Evolutionary conservation across 2,797 vertebrate genomes (phyloP), one percentile per base, ranked within the genome.

Genomic region (Cryptoprocta ferox): DNA sequence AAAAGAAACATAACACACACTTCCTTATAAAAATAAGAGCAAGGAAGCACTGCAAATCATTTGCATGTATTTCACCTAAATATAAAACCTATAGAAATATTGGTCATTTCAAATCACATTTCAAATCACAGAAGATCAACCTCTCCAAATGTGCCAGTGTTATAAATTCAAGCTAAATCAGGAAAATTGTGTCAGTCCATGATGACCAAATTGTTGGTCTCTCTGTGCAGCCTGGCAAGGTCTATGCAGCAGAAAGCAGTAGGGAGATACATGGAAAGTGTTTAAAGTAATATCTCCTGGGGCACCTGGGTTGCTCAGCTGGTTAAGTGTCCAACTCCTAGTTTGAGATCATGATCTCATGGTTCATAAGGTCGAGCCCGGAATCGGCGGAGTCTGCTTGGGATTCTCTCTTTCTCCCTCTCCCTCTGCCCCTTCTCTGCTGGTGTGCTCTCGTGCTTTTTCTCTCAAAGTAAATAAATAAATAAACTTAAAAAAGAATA

Each of bases 11-110:
- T 12, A 76, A 42, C 7, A 92, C 24, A 53, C 2, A 66, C 16
- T 79, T 56, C 35, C 53, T 80, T 80, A 83, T 48, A 82, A 89
- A 94, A 80, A 91, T 45, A 89, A 91, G 45, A 78, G 59, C 18
- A 79, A 78, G 19, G 35, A 96, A 89, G n/a, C 5, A 9, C 30
- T 6, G 42, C 21, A 39, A 7, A 30, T 68, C 3, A 78, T 92
- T 37, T 90, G 39, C 32, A 92, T 10, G 39, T 16, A 84, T 61
- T 91, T 96, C 70, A 18, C 78, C n/a, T 93, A 68, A 85, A 70
- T 71, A 91, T 70, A 70, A 91, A 56, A 2, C 83, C 45, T 79
- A 86, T 4, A 70, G 26, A 94, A 79, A 90, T 13, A 85, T 53
- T 65, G 84, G 53, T 42, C 63, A 85, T 45, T 71, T 84, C 80